These are phyloP conservation scores for Dasysyrphus albostriatus DNA, from an alignment of 2,888 invertebrate species.

Conservation along the genomic window DNA sequence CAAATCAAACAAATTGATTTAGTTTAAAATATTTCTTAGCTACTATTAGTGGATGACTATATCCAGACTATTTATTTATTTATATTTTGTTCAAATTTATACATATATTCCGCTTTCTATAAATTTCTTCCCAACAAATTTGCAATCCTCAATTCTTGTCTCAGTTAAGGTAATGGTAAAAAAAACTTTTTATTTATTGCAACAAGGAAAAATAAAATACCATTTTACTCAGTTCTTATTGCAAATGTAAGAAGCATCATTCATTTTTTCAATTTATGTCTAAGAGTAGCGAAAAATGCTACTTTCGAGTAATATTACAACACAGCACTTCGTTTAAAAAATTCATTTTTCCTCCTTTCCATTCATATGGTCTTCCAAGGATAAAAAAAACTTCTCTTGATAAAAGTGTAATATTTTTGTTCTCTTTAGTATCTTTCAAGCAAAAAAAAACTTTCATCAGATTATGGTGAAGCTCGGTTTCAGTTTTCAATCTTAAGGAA, in stretches of 20 bases:
- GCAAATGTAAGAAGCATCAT: slow-evolving; percentile 14
- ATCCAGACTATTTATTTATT: no score
- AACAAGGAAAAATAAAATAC: not conserved
- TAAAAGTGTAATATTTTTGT: not conserved
- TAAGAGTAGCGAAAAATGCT: slow-evolving; percentile 13
- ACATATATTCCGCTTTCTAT: not conserved
- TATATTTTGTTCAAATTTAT: not conserved
- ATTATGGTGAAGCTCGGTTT: slow-evolving; percentile 30
- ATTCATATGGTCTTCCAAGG: not conserved
- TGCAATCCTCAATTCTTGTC: not conserved
- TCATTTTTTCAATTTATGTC: slow-evolving; percentile 38
- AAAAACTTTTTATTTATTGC: slow-evolving; percentile 12
- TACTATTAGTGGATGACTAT: no score
- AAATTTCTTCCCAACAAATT: slow-evolving; percentile 2
- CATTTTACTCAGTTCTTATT: not conserved
- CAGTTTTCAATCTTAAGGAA: slow-evolving; percentile 1
- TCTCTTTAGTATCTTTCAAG: not conserved
- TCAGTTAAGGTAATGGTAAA: not conserved
- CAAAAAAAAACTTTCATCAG: slow-evolving; percentile 9
- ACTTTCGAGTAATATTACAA: slow-evolving; percentile 16
- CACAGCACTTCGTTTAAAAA: slow-evolving; percentile 16
- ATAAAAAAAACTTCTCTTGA: not conserved
- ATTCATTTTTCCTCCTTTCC: not conserved
- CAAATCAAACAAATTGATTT: no score
- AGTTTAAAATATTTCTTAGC: no score